Percentiles rank a stretch among this genome's conserved stretches.
Evolutionary conservation across 2,113 vertebrate species (phyloP).

Genomic region (Plotosus lineatus): DNA sequence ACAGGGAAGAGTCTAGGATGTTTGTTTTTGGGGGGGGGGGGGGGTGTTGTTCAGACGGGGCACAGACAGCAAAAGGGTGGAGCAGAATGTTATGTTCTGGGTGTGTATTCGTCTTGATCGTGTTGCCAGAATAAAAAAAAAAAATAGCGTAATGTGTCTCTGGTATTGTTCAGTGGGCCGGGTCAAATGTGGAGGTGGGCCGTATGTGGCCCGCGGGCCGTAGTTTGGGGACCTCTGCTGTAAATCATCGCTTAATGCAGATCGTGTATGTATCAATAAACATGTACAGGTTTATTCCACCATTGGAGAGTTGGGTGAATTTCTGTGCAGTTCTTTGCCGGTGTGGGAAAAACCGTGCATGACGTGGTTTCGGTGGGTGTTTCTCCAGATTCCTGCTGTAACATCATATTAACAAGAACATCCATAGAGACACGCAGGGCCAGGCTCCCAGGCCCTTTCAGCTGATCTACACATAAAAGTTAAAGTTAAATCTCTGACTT

Average conservation of each 20-base stretch:
- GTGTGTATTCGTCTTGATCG: no score
- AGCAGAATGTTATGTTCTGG: no score
- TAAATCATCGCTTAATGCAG: neutral
- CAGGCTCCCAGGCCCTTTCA: constrained; percentile 68
- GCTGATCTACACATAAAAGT: constrained; percentile 60
- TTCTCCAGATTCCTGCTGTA: neutral
- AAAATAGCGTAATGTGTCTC: no score
- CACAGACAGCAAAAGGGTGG: no score
- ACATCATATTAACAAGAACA: constrained; percentile 51
- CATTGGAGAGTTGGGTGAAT: neutral
- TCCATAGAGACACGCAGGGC: constrained; percentile 44
- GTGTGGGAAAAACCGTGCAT: neutral
- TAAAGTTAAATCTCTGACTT: constrained; percentile 69
- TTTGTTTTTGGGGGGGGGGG: no score
- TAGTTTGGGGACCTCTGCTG: no score
- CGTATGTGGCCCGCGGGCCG: no score
- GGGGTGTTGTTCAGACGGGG: no score
- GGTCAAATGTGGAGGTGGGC: no score
- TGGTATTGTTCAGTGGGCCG: no score
- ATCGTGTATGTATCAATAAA: neutral
- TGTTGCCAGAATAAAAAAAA: no score
- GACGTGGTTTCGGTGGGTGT: constrained; percentile 1
- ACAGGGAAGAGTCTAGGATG: no score
- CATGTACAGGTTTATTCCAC: neutral
- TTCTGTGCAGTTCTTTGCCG: neutral